Evolutionary conservation across 35 echinoderm and acorn worm species (phyloP), one percentile per base, ranked within the genome.

Genomic region (Apostichopus japonicus): DNA sequence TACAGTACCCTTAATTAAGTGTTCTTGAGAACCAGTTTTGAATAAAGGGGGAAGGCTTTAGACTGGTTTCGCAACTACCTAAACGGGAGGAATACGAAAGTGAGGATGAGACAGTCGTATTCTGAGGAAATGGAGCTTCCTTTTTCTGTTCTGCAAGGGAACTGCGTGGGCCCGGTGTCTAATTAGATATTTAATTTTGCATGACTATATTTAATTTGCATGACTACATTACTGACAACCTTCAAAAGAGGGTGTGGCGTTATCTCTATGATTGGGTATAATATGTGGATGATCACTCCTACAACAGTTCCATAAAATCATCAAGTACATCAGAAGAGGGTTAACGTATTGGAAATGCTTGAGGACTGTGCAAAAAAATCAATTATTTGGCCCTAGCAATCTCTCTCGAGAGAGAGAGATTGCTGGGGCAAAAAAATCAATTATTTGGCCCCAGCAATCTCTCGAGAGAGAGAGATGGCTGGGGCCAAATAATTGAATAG

Each of bases 31-130:
- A 89, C 62, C 58, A 72, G 22, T 73, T 73, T 70, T 65, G 62
- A 24, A 71, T 77, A 72, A 4, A 89, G 33, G 33, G 87, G 87
- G 17, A 73, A 71, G 54, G 62, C 87, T 24, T 70, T 90, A 53
- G 4, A 24, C 8, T 90, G 62, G 87, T 65, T 25, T 70, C 10
- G 65, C 4, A 90, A 90, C 55, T 90, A 90, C 53, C 53, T 90
- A 9, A 27, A 23, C 13, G 87, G 61, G 53, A 90, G 87, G 57
- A 33, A 86, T 8, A 58, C 16, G n/a, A 90, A 23, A 90, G 33
- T 75, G 62, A 23, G 54, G 44, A 21, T 73, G 6, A n/a, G 54
- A 51, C 23, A 90, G 23, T 90, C 24, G 71, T 52, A 72, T 22
- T 90, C 87, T 55, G 58, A 24, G 6, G 87, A 77, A 54, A 10